phyloP scores from a whole-genome alignment of 1,140 invertebrate genomes.

The honey bee (Apis mellifera) region Amel_HAv3.1 CM009931.2:6516501-6517000 shows the following conservation, averaged over 20 bases:
- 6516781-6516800: conserved; percentile 51
- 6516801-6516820: conserved; percentile 34
- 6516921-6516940: conserved; percentile 74
- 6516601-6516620: conserved; percentile 72
- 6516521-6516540: conserved; percentile 52
- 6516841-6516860: conserved; percentile 44
- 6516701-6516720: conserved; percentile 14
- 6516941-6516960: conserved; percentile 89
- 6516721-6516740: conserved; percentile 2
- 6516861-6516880: conserved; percentile 53
- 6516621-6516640: conserved; percentile 36
- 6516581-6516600: conserved; percentile 52
- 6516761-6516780: conserved; percentile 10
- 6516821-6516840: conserved; percentile 42
- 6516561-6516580: conserved; percentile 55
- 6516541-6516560: conserved; percentile 54
- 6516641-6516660: conserved; percentile 28
- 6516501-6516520: conserved; percentile 63
- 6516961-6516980: conserved; percentile 90
- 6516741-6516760: conserved; percentile 30
- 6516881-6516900: conserved; percentile 55
- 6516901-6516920: conserved; percentile 55
- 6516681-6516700: conserved; percentile 9
- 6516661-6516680: conserved; percentile 32
- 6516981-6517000: conserved; percentile 96